These are phyloP conservation scores for Drosophila pseudotalamancana DNA, from an alignment of 2,888 invertebrate species.

Conservation along the genomic window DNA sequence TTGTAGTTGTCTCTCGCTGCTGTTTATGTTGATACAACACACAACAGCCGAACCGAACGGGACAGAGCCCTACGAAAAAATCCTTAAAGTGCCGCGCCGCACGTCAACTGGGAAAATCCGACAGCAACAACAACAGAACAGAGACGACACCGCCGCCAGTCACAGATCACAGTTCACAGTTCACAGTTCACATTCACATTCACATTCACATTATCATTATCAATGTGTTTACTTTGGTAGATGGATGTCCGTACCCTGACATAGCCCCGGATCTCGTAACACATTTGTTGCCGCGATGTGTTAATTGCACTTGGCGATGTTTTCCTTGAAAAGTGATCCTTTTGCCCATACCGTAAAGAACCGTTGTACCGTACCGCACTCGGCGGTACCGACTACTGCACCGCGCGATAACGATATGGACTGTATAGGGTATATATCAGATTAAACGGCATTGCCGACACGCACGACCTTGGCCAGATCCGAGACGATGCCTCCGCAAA, in stretches of 20 bases:
- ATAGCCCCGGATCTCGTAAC: conserved; percentile 33
- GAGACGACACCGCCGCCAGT: conserved; percentile 52
- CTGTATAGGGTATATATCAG: conserved; percentile 53
- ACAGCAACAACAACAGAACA: conserved; percentile 33
- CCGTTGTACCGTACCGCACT: background rate
- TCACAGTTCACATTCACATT: conserved; percentile 39
- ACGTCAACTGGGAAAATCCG: conserved; percentile 55
- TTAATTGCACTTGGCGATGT: conserved; percentile 79
- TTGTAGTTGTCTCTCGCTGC: conserved; percentile 23
- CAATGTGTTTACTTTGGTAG: conserved; percentile 63
- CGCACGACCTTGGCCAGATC: conserved; percentile 38
- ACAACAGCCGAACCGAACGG: conserved; percentile 15
- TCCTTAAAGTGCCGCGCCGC: conserved; percentile 64
- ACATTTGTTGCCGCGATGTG: conserved; percentile 59
- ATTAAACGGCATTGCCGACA: conserved; percentile 72
- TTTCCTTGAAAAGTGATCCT: conserved; percentile 79
- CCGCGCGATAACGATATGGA: conserved; percentile 57
- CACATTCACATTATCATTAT: conserved; percentile 77
- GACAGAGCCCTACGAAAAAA: conserved; percentile 17
- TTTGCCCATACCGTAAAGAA: conserved; percentile 32
- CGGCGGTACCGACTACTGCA: conserved; percentile 40
- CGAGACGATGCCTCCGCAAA: conserved; percentile 20
- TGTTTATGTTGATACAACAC: conserved; percentile 59
- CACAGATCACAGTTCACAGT: conserved; percentile 36
- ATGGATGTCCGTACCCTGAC: background rate